Evolutionary conservation across 64 coral and sea anemone genomes (phyloP).

Genomic region (Montipora cactus): DNA sequence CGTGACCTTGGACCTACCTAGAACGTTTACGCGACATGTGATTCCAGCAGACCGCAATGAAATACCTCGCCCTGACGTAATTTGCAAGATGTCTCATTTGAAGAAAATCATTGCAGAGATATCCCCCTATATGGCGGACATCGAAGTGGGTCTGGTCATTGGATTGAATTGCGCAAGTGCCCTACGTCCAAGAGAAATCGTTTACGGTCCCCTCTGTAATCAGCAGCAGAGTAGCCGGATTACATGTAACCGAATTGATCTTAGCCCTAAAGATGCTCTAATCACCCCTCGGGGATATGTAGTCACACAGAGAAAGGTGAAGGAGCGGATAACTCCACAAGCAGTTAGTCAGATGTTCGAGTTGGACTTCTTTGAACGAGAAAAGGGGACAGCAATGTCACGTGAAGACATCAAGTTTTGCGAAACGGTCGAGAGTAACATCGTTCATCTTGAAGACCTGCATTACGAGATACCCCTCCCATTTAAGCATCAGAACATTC

Average conservation of each 20-base stretch:
- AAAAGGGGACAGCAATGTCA: no score
- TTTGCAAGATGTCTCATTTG: no score
- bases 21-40: no score
- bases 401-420: no score
- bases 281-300: conserved; percentile 1
- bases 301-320: conserved; percentile 6
- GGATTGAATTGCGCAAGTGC: conserved; percentile 71
- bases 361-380: no score
- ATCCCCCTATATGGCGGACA: conserved; percentile 56
- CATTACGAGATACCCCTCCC: conserved; percentile 72
- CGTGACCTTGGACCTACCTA: no score
- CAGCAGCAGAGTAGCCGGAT: neutral
- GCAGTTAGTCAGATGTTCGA: no score
- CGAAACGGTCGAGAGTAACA: no score
- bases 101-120: neutral
- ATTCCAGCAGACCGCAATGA: no score
- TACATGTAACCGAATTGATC: conserved; percentile 17
- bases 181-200: conserved; percentile 62
- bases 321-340: conserved; percentile 28
- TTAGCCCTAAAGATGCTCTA: neutral
- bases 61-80: no score
- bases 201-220: conserved; percentile 50
- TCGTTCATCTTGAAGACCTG: neutral
- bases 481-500: no score
- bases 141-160: conserved; percentile 70